Evolutionary conservation across 2,113 vertebrate species (phyloP).

Genomic region (Oreochromis tanganicae): DNA sequence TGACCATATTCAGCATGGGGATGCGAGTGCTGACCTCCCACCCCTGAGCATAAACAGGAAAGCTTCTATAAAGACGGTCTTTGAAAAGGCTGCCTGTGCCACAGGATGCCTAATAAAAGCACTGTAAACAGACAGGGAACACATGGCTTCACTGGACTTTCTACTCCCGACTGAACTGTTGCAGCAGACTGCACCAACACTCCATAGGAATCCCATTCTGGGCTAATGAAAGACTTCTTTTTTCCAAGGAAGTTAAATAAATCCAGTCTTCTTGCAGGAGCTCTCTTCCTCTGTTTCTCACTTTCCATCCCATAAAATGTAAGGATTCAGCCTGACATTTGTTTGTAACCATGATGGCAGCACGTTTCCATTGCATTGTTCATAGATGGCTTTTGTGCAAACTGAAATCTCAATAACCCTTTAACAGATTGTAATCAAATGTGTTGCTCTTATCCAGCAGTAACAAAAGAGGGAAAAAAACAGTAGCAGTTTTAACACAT

Average conservation of each 20-base stretch:
- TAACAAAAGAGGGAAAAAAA: neutral
- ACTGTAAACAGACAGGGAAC: conserved; percentile 68
- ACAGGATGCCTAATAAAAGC: conserved; percentile 73
- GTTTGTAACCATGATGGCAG: neutral
- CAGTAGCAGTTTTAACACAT: neutral
- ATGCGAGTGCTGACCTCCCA: conserved; percentile 66
- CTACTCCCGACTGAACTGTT: conserved; percentile 35
- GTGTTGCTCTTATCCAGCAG: neutral
- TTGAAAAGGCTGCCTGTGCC: conserved; percentile 68
- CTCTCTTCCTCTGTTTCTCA: neutral
- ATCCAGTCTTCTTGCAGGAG: conserved; percentile 3
- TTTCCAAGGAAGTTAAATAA: conserved; percentile 29
- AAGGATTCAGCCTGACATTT: neutral
- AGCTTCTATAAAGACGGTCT: conserved; percentile 68
- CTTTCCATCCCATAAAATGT: neutral
- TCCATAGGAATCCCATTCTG: conserved; percentile 45
- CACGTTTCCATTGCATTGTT: neutral
- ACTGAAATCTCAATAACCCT: neutral
- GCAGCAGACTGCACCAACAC: conserved; percentile 32
- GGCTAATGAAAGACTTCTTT: conserved; percentile 41
- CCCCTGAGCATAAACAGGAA: conserved; percentile 72
- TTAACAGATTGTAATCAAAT: neutral
- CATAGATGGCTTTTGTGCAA: neutral
- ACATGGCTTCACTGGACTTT: conserved; percentile 60
- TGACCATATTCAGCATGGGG: conserved; percentile 60